These are phyloP conservation scores for Heliconius ethilla DNA, from an alignment of 2,888 invertebrate species.

Conservation along the genomic window DNA sequence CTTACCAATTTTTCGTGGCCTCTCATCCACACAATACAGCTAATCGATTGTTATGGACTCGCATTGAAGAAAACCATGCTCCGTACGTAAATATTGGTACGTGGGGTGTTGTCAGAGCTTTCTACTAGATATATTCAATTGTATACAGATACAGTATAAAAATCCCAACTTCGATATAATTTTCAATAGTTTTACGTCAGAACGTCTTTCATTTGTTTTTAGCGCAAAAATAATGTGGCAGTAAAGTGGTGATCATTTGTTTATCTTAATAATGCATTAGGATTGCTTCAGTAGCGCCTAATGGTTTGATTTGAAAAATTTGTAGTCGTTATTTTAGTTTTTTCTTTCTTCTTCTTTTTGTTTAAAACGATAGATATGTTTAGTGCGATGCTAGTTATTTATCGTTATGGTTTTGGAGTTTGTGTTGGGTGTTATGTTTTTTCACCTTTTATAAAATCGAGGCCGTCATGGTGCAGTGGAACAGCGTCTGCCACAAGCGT, in stretches of 20 bases:
- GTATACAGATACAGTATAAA: background rate
- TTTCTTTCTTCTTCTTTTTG: background rate
- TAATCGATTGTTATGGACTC: slow-evolving; percentile 51
- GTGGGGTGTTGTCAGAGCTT: slow-evolving; percentile 40
- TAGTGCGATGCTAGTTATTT: slow-evolving; percentile 2
- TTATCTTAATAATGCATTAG: slow-evolving; percentile 12
- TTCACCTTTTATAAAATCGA: background rate
- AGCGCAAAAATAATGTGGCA: background rate
- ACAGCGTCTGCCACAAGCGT: background rate
- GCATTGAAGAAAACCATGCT: slow-evolving; percentile 62
- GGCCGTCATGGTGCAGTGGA: background rate
- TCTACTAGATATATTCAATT: background rate
- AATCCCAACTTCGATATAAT: background rate
- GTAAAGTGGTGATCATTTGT: slow-evolving; percentile 17
- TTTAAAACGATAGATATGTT: background rate
- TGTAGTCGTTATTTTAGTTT: background rate
- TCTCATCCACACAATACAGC: slow-evolving; percentile 51
- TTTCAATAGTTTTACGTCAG: slow-evolving; percentile 15
- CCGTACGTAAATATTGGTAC: slow-evolving; percentile 59
- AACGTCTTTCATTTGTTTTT: slow-evolving; percentile 10
- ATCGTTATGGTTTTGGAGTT: background rate
- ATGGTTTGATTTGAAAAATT: slow-evolving; percentile 13
- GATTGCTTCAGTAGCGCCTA: slow-evolving; percentile 4
- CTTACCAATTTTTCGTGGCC: slow-evolving; percentile 46
- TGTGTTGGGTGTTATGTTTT: background rate